These are phyloP conservation scores for Luidia sarsii DNA, from an alignment of 53 echinoderm and acorn worm species.

Conservation along the genomic window DNA sequence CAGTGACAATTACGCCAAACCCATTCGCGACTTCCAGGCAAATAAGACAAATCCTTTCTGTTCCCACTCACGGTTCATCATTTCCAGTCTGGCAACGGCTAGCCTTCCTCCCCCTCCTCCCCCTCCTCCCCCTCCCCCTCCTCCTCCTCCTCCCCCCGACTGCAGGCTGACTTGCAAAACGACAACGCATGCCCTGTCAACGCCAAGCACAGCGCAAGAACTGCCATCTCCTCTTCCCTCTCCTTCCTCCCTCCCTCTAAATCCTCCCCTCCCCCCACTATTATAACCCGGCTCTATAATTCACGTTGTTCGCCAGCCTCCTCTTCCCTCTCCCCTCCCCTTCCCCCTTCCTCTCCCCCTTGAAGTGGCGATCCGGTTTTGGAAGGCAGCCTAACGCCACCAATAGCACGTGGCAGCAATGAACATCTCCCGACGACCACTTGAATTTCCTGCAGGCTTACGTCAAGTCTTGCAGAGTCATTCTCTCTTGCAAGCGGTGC, in stretches of 20 bases:
- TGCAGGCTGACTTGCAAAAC: slow-evolving; percentile 52
- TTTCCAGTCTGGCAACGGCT: not conserved
- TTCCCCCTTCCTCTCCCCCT: not conserved
- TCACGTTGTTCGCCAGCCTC: too few species aligned
- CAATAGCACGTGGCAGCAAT: slow-evolving; percentile 41
- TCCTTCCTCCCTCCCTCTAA: not conserved
- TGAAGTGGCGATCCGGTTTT: slow-evolving; percentile 28
- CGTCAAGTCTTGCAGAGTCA: slow-evolving; percentile 41
- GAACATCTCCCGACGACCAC: slow-evolving; percentile 35
- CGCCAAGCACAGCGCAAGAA: not conserved
- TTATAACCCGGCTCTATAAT: too few species aligned
- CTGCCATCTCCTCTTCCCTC: too few species aligned
- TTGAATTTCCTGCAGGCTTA: slow-evolving; percentile 49
- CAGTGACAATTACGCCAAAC: too few species aligned
- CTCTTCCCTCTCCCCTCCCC: not conserved
- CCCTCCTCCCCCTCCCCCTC: not conserved
- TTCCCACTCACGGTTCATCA: slow-evolving; percentile 1
- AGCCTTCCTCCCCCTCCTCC: not conserved
- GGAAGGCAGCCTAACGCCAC: slow-evolving; percentile 40
- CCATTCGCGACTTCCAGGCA: not conserved
- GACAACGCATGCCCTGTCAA: slow-evolving; percentile 15
- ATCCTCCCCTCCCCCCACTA: not conserved
- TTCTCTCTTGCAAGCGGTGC: not conserved
- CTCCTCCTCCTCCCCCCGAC: not conserved
- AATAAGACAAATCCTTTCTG: slow-evolving; percentile 30